Evolutionary conservation across 2,113 vertebrate genomes (phyloP).

Genomic region (Felis catus): DNA sequence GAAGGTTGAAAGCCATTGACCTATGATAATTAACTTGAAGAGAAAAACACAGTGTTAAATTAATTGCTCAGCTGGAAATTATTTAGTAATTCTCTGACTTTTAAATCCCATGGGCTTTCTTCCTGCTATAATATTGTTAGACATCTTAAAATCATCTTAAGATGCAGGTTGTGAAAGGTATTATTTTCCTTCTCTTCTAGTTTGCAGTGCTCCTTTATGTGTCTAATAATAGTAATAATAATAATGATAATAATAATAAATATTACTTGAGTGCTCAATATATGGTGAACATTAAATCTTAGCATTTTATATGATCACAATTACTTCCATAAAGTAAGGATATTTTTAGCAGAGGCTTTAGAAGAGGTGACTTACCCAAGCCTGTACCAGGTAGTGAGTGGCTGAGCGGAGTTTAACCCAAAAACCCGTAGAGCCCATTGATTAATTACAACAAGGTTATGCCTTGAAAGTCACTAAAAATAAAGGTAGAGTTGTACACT

Average conservation of each 20-base stretch:
- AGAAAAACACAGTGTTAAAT: conserved; percentile 67
- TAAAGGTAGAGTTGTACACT: neutral
- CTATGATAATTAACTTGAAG: conserved; percentile 72
- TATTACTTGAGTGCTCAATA: neutral
- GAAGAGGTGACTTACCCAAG: neutral
- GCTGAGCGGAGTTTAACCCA: neutral
- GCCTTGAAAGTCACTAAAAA: neutral
- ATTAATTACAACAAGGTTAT: neutral
- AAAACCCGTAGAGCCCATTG: neutral
- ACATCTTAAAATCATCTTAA: conserved; percentile 32
- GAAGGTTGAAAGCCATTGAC: conserved; percentile 60
- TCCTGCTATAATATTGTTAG: conserved; percentile 46
- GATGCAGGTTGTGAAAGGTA: conserved; percentile 32
- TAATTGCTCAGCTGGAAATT: conserved; percentile 79
- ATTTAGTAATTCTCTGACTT: conserved; percentile 75
- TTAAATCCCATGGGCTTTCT: conserved; percentile 58
- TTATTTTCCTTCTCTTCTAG: neutral
- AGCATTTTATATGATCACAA: neutral
- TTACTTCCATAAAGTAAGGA: neutral
- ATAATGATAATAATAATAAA: neutral
- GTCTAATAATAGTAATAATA: neutral
- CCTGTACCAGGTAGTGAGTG: neutral
- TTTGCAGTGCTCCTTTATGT: conserved; percentile 6
- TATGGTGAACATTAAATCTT: neutral
- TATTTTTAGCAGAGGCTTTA: neutral